Evolutionary conservation across 2,113 vertebrate species (phyloP).

Genomic region (Pomatostomus ruficeps): DNA sequence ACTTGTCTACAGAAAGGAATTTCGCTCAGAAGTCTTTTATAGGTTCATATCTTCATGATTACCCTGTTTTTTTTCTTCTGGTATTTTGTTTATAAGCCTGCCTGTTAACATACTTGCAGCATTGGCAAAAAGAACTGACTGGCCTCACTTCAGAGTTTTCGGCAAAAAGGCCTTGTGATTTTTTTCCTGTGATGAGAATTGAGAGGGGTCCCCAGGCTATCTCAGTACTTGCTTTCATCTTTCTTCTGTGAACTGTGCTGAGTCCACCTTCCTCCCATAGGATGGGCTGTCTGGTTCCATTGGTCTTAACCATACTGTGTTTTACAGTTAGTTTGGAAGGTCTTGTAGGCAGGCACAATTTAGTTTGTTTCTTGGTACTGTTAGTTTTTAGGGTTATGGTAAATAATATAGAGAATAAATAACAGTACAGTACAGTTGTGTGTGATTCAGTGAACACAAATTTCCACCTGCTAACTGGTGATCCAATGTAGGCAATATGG

Average conservation of each 20-base stretch:
- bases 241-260: neutral
- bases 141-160: neutral
- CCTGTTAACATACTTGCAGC: neutral
- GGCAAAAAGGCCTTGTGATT: neutral
- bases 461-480: neutral
- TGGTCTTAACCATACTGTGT: neutral
- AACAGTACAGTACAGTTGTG: neutral
- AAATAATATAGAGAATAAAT: neutral
- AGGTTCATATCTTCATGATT: neutral
- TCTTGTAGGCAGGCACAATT: neutral
- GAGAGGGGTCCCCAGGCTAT: neutral
- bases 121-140: neutral
- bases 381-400: neutral
- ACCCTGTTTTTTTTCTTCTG: neutral
- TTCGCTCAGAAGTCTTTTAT: neutral
- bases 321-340: neutral
- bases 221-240: neutral
- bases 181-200: neutral
- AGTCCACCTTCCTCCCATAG: neutral
- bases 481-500: neutral
- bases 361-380: neutral
- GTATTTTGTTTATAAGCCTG: neutral
- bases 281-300: neutral
- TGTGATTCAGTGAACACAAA: neutral
- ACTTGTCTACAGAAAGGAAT: neutral